Evolutionary conservation across 2,888 invertebrate species (phyloP).

Genomic region (Hoplodrina blanda): DNA sequence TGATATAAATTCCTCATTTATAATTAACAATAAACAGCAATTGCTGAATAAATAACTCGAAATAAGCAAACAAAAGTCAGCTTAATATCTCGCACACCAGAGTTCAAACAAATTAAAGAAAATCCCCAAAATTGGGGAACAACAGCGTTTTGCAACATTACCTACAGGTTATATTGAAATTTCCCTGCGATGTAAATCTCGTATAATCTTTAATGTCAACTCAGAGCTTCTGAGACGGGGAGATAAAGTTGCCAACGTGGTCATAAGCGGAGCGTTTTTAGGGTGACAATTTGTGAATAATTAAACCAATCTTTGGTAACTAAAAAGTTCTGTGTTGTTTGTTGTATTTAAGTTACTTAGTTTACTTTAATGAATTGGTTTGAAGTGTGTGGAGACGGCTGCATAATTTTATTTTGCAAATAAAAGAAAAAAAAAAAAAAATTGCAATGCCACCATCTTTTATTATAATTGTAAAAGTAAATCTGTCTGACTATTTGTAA

Average conservation of each 20-base stretch:
- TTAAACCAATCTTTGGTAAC: too few species aligned
- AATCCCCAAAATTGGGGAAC: slow-evolving; percentile 61
- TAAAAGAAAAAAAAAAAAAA: too few species aligned
- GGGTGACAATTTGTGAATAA: neutral
- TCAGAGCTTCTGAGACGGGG: slow-evolving; percentile 61
- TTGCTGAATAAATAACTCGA: slow-evolving; percentile 40
- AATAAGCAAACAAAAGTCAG: slow-evolving; percentile 55
- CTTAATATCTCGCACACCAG: slow-evolving; percentile 47
- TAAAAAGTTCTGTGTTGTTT: too few species aligned
- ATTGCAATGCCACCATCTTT: too few species aligned
- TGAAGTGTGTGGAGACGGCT: too few species aligned
- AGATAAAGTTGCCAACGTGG: slow-evolving; percentile 26
- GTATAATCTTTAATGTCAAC: slow-evolving; percentile 76
- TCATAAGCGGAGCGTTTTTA: slow-evolving; percentile 56
- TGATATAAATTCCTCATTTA: slow-evolving; percentile 17
- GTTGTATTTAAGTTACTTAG: too few species aligned
- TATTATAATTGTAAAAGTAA: too few species aligned
- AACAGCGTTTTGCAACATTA: slow-evolving; percentile 23
- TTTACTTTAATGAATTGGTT: too few species aligned
- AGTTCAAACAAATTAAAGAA: slow-evolving; percentile 72
- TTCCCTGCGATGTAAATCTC: slow-evolving; percentile 68
- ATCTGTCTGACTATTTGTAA: too few species aligned
- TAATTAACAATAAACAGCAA: slow-evolving; percentile 44
- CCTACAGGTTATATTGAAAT: slow-evolving; percentile 71
- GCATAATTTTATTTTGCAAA: too few species aligned